These are phyloP conservation scores for Heliconius sara DNA, from an alignment of 2,888 invertebrate genomes.

Conservation along the genomic window DNA sequence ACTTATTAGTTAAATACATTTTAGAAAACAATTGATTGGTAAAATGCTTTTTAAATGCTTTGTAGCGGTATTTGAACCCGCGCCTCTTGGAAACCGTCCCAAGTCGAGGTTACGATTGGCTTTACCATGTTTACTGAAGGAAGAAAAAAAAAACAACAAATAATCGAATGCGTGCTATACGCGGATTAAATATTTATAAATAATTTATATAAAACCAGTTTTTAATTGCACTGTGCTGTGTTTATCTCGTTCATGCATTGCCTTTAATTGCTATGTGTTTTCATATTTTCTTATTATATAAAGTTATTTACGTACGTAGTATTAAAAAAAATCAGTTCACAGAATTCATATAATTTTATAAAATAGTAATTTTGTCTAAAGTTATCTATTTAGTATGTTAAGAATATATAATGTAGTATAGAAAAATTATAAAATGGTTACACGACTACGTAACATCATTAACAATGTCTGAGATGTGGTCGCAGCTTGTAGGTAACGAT, in stretches of 20 bases:
- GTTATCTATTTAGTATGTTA: background rate
- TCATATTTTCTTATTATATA: constrained; percentile 39
- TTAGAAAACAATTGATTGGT: no score
- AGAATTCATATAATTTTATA: background rate
- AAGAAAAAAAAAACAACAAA: constrained; percentile 36
- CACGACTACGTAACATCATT: background rate
- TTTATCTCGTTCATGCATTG: constrained; percentile 45
- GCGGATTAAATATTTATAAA: constrained; percentile 44
- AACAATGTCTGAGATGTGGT: constrained; percentile 25
- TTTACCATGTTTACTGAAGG: constrained; percentile 26
- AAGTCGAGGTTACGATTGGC: background rate
- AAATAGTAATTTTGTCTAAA: background rate
- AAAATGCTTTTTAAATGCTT: no score
- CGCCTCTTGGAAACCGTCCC: no score
- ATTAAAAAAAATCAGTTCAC: background rate
- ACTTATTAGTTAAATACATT: background rate
- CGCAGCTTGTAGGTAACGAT: constrained; percentile 42
- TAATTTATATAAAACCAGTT: constrained; percentile 46
- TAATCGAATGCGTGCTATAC: constrained; percentile 39
- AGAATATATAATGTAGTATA: background rate
- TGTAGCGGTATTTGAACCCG: no score
- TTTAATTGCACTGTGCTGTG: constrained; percentile 42
- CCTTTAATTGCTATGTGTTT: constrained; percentile 43
- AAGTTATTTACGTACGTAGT: constrained; percentile 16
- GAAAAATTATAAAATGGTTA: background rate